Base-by-base conservation (phyloP, 2,888 invertebrate genomes). In the Dusona sp. region DNA sequence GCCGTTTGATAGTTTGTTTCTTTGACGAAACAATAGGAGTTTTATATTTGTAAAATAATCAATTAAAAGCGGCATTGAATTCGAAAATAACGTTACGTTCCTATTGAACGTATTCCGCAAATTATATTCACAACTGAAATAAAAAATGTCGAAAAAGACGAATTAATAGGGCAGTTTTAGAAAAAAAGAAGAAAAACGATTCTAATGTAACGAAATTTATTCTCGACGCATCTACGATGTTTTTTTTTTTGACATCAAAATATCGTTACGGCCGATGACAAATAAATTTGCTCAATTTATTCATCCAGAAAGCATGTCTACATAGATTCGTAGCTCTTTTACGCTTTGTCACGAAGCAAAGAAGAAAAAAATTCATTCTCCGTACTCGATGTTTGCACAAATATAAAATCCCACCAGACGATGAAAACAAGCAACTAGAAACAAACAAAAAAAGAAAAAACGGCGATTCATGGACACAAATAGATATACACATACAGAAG, bases 401-500 rank as follows among this genome's bases (percentile, higher is more conserved):
- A 51, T 77, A 77, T 77, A 77, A 67, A 77, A 77, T 65, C 64
- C 64, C 16, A 51, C 22, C 29, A 67, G 85, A 61, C 64, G 83
- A 82, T 72, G 70, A 67, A 57, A 61, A 78, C 74, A 79, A 79
- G 68, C 75, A 25, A 38, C 19, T 36, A 74, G 19, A 70, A 29
- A 25, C 45, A 29, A 68, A 67, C 25, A 42, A 68, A 51, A 48
- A 61, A 79, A 67, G n/a, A 19, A 42, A 42, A 75, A 45, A 48
- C 78, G 45, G 9, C 54, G 48, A 65, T 80, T 74, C 51, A 65
- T 38, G 73, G 36, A 74, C 61, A 29, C 73, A 36, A 54, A 72
- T 36, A 36, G 64, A 75, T 64, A n/a, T 25, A 61, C n/a, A 45
- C 42, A 64, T 64, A 33, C 45, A 45, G 8, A 70, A 9, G 42